Evolutionary conservation across 1,140 invertebrate genomes (phyloP).

Genomic region (Bombus haemorrhoidalis): DNA sequence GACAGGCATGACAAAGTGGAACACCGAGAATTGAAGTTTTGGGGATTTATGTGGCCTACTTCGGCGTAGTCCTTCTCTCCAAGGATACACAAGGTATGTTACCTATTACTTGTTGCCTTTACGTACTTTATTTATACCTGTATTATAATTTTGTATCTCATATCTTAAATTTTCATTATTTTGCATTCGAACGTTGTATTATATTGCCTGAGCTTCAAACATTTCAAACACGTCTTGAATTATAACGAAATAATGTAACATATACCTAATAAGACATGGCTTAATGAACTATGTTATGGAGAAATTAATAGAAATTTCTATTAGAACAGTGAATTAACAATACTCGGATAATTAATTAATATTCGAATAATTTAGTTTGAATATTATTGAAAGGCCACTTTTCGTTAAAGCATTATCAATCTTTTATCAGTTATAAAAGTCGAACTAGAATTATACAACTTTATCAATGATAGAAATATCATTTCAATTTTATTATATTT

Average conservation of each 20-base stretch:
- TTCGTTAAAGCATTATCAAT: neutral
- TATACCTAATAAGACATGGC: neutral
- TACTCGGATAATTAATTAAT: neutral
- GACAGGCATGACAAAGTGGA: constrained; percentile 42
- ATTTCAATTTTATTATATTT: neutral
- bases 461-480: neutral
- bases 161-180: neutral
- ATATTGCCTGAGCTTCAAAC: too few relatives aligned
- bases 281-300: neutral
- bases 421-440: neutral
- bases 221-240: too few relatives aligned
- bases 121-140: neutral
- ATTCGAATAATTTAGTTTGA: neutral
- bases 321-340: neutral
- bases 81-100: constrained; percentile 58
- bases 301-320: neutral
- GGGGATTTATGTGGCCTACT: constrained; percentile 58
- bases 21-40: constrained; percentile 58
- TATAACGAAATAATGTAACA: too few relatives aligned
- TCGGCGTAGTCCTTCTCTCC: constrained; percentile 46
- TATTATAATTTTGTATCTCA: neutral
- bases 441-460: neutral
- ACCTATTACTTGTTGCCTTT: constrained; percentile 54
- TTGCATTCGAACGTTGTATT: too few relatives aligned
- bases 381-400: neutral